Percentiles rank a stretch among this genome's conserved stretches.
phyloP scores from a whole-genome alignment of 2,113 vertebrate genomes.

The Malurus elegans region DNA sequence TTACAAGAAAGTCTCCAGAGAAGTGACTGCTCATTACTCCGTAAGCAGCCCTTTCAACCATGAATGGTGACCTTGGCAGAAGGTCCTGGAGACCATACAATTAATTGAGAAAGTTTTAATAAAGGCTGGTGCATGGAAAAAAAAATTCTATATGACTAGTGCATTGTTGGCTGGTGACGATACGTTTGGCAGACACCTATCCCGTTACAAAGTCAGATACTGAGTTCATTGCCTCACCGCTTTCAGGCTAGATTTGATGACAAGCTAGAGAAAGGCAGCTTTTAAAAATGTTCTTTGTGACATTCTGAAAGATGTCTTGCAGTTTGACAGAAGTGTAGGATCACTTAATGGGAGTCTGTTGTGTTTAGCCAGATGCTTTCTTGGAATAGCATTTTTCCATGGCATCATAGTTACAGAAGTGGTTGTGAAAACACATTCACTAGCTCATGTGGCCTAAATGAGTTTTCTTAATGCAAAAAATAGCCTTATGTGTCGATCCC shows the following conservation, averaged over 20 bases:
- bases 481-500: background rate
- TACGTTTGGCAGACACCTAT: constrained; percentile 25
- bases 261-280: constrained; percentile 39
- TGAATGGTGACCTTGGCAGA: constrained; percentile 47
- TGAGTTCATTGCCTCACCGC: constrained; percentile 22
- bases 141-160: background rate
- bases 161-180: constrained; percentile 54
- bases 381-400: constrained; percentile 69
- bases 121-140: constrained; percentile 13
- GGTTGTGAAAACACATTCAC: constrained; percentile 47
- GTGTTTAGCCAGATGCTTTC: constrained; percentile 63
- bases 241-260: constrained; percentile 43
- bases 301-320: constrained; percentile 37
- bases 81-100: background rate
- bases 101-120: constrained; percentile 47
- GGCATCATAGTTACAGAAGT: constrained; percentile 60
- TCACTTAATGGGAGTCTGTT: constrained; percentile 45
- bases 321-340: constrained; percentile 26
- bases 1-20: constrained; percentile 20
- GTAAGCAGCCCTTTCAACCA: constrained; percentile 4
- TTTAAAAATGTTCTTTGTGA: constrained; percentile 41
- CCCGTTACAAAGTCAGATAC: constrained; percentile 27
- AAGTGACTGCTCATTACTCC: constrained; percentile 20
- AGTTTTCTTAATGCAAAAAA: constrained; percentile 24
- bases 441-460: background rate